Percentiles rank a stretch among this genome's conserved stretches.
Evolutionary conservation across 2,797 vertebrate species (phyloP).

Genomic region (Pangasius krempfi): DNA sequence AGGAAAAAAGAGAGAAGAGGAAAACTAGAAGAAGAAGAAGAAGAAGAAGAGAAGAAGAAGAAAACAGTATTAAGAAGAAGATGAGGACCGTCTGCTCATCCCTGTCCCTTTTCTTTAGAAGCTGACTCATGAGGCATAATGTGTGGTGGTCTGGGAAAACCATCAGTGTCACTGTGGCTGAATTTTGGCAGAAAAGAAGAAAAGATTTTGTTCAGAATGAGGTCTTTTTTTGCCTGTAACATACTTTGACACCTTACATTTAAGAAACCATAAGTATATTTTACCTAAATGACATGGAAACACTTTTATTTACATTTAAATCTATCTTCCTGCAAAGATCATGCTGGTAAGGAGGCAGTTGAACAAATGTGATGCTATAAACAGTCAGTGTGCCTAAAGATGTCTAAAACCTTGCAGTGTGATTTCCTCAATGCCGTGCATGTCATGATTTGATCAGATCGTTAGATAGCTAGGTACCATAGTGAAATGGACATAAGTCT

Average conservation of each 20-base stretch:
- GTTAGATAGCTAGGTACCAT: background rate
- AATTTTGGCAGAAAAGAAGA: background rate
- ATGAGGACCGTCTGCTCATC: background rate
- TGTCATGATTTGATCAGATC: background rate
- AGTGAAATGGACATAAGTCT: background rate
- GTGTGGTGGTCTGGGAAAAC: background rate
- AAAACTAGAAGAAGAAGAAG: background rate
- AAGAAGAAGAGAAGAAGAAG: background rate
- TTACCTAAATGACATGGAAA: background rate
- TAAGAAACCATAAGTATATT: background rate
- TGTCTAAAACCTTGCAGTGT: background rate
- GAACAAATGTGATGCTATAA: background rate
- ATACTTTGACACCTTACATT: too few relatives aligned
- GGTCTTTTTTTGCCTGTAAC: background rate
- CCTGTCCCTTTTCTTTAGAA: background rate
- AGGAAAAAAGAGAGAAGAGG: background rate
- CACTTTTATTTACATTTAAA: background rate
- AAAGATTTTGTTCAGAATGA: background rate
- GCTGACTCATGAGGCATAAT: background rate
- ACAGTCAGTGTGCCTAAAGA: background rate
- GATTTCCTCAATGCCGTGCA: background rate
- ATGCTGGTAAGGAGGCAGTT: background rate
- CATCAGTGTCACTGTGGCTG: background rate
- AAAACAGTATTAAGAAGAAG: background rate
- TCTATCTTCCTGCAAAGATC: background rate